Percentiles rank a stretch among this genome's conserved stretches.
These are phyloP conservation scores for Zeuzera pyrina DNA, from an alignment of 2,888 invertebrate species.

Conservation along the genomic window DNA sequence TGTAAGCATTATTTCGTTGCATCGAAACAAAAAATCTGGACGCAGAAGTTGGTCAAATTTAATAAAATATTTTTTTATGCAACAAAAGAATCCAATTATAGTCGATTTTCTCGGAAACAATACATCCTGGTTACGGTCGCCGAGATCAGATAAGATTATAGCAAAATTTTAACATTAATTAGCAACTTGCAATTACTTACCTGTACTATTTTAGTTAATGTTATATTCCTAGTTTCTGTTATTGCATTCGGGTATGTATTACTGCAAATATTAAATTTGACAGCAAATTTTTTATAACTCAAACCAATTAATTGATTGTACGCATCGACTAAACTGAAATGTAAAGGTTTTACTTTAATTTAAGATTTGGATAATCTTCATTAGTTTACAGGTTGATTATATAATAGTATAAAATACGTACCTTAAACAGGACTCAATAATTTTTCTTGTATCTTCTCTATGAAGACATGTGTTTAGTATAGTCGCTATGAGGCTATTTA, in stretches of 20 bases:
- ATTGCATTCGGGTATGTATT: slow-evolving; percentile 83
- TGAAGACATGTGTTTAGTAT: slow-evolving; percentile 67
- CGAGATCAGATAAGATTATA: no score
- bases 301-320: slow-evolving; percentile 76
- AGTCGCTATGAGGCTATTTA: slow-evolving; percentile 67
- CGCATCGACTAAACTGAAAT: slow-evolving; percentile 73
- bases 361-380: not conserved
- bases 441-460: slow-evolving; percentile 71
- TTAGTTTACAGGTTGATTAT: slow-evolving; percentile 1
- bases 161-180: no score
- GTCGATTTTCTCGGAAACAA: no score
- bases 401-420: slow-evolving; percentile 25
- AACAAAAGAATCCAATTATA: no score
- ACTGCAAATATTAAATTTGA: slow-evolving; percentile 77
- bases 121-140: no score
- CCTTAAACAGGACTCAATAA: slow-evolving; percentile 72
- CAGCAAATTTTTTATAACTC: slow-evolving; percentile 71
- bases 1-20: no score
- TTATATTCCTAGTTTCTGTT: slow-evolving; percentile 79
- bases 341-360: not conserved
- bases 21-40: no score
- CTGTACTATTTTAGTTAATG: slow-evolving; percentile 82
- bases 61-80: no score
- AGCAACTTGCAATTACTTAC: slow-evolving; percentile 39
- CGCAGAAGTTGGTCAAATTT: no score